phyloP scores from a whole-genome alignment of 2,888 invertebrate species.

The Coecobrya sp. region DNA sequence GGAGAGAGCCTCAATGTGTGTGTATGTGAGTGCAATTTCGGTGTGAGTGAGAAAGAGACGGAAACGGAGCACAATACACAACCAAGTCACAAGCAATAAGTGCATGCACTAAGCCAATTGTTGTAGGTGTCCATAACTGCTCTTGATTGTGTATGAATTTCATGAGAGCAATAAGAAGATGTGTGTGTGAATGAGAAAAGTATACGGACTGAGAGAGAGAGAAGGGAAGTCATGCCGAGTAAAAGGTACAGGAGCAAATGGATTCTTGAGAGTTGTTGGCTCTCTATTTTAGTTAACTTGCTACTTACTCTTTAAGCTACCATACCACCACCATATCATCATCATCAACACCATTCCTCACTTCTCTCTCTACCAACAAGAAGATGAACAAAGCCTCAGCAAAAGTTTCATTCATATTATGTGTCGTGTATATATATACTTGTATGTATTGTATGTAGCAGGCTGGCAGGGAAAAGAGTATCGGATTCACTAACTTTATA shows the following conservation, averaged over 20 bases:
- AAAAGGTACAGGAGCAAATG: constrained; percentile 76
- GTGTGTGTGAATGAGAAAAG: constrained; percentile 62
- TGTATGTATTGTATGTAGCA: neutral
- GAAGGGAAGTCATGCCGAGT: constrained; percentile 58
- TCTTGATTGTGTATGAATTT: constrained; percentile 80
- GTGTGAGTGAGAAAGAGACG: constrained; percentile 37
- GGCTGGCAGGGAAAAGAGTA: neutral
- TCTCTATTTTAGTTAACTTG: constrained; percentile 75
- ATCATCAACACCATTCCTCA: constrained; percentile 20
- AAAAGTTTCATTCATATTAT: neutral
- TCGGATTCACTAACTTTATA: constrained; percentile 8
- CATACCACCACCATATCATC: constrained; percentile 10
- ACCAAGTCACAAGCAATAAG: constrained; percentile 69
- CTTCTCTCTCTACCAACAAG: neutral
- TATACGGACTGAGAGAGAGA: neutral
- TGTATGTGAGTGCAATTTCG: constrained; percentile 28
- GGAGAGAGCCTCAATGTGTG: constrained; percentile 38
- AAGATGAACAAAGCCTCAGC: constrained; percentile 12
- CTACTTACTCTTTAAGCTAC: constrained; percentile 64
- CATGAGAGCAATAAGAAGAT: constrained; percentile 65
- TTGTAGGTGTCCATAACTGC: constrained; percentile 80
- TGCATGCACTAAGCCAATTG: constrained; percentile 72
- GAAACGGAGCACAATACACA: constrained; percentile 55
- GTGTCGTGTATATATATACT: too few species aligned
- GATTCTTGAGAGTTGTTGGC: constrained; percentile 74